Evolutionary conservation across 1,140 invertebrate species (phyloP), one percentile per base, ranked within the genome.

Genomic region (Lethocerus indicus): DNA sequence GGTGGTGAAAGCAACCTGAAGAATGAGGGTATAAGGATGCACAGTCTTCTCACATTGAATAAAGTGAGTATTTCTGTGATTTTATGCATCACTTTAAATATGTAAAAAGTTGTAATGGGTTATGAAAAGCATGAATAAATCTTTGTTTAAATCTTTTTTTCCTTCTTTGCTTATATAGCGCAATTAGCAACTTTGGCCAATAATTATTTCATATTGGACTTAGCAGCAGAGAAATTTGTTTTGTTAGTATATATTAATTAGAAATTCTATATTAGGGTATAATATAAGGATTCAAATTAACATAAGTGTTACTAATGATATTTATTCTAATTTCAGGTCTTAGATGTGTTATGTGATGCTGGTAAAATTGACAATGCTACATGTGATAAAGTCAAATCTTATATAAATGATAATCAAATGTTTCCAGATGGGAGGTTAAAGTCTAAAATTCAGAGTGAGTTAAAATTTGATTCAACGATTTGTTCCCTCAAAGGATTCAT

Each of bases 1-100:
- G 92, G 91, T 5, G 94, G 87, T 2, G 65, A 58, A 16, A 61
- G 75, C 14, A 83, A 86, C 61, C 66, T 97, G 1, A 61, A 70
- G 42, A 63, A 72, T 35, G 67, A 83, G 58, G 79, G 79, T 32
- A 79, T 97, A 12, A 67, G 69, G 53, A 72, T 89, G 61, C 76
- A 76, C 59, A 74, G 74, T 48, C 60, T 89, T 0, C 76, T 80
- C 35, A 79, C 75, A 0, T 66, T 88, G 49, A 74, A 74, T 2
- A 39, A 66, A 54, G 63, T 67, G 53, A n/a, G n/a, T n/a, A n/a
- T n/a, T n/a, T n/a, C n/a, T n/a, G n/a, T n/a, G n/a, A n/a, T n/a
- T n/a, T n/a, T n/a, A n/a, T n/a, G n/a, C n/a, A n/a, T n/a, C n/a
- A n/a, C n/a, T n/a, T n/a, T n/a, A n/a, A n/a, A n/a, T n/a, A n/a